Base-by-base conservation (phyloP, 2,888 invertebrate genomes). In the Athalia circularis region DNA sequence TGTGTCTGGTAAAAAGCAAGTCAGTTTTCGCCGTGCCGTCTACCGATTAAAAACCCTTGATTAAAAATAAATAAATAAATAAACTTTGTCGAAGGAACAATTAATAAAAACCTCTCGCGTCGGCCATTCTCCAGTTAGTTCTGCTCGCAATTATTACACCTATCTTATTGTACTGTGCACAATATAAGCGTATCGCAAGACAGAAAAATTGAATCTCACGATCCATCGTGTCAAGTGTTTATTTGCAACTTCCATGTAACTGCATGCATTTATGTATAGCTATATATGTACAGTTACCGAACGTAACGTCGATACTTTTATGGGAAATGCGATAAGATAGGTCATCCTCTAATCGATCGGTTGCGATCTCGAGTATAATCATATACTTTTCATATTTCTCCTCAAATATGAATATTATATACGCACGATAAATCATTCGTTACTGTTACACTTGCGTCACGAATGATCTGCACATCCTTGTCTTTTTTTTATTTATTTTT, bases 141-240 rank as follows among this genome's bases (percentile, higher is more conserved):
- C 52, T 47, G 3, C 54, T n/a, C 68, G 52, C 5, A 43, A 9
- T 4, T 48, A 8, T 48, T 64, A 11, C 15, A 43, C 9, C 11
- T 13, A 54, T 48, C 11, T 57, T 45, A 47, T 7, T 15, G 0
- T 43, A 8, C 43, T 5, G 11, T 11, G 29, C 4, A 9, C 13
- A 4, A 15, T 59, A 47, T 57, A 54, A 54, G n/a, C 57, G 9
- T 29, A 45, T 43, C 11, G 8, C 5, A n/a, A 1, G 43, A n/a
- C 59, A 54, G 47, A 13, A 57, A 52, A 4, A 29, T 52, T 8
- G 3, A 8, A 45, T 52, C 11, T 7, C 13, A 47, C 59, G 43
- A 47, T 72, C 45, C 15, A 47, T 59, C 59, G 72, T 57, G 29
- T 72, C 59, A 72, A 72, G 72, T 72, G 59, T 72, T 72, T 48